These are phyloP conservation scores for Noctua fimbriata DNA, from an alignment of 2,888 invertebrate species.

Conservation along the genomic window DNA sequence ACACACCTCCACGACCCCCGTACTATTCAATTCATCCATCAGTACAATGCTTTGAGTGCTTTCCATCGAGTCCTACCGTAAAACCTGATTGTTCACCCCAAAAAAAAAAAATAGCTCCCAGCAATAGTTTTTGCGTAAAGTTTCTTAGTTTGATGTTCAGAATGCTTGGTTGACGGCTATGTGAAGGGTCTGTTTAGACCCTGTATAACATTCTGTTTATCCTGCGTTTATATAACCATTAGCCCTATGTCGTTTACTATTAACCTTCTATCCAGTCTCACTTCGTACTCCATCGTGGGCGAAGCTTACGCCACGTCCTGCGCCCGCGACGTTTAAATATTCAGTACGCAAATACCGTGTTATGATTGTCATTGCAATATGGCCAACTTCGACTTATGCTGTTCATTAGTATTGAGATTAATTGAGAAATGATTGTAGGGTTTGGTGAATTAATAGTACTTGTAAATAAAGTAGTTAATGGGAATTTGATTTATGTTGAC, in stretches of 20 bases:
- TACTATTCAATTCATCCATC: too few relatives aligned
- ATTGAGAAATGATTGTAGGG: slow-evolving; percentile 43
- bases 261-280: slow-evolving; percentile 39
- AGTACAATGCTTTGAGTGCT: too few relatives aligned
- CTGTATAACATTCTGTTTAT: slow-evolving; percentile 1
- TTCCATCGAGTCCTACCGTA: too few relatives aligned
- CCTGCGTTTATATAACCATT: slow-evolving; percentile 17
- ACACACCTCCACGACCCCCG: too few relatives aligned
- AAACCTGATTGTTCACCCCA: too few relatives aligned
- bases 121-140: too few relatives aligned
- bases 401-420: slow-evolving; percentile 47
- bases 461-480: slow-evolving; percentile 14
- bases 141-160: too few relatives aligned
- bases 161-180: too few relatives aligned
- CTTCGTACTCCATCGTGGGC: slow-evolving; percentile 59
- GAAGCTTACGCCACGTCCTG: slow-evolving; percentile 71
- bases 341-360: slow-evolving; percentile 57
- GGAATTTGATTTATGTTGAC: slow-evolving; percentile 26
- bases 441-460: background rate
- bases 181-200: too few relatives aligned
- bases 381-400: slow-evolving; percentile 22
- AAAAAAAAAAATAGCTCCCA: too few relatives aligned
- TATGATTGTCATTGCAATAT: slow-evolving; percentile 58
- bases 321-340: slow-evolving; percentile 60
- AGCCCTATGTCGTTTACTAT: background rate